Evolutionary conservation across 1,140 invertebrate species (phyloP).

Genomic region (Scaptomyza pallida): DNA sequence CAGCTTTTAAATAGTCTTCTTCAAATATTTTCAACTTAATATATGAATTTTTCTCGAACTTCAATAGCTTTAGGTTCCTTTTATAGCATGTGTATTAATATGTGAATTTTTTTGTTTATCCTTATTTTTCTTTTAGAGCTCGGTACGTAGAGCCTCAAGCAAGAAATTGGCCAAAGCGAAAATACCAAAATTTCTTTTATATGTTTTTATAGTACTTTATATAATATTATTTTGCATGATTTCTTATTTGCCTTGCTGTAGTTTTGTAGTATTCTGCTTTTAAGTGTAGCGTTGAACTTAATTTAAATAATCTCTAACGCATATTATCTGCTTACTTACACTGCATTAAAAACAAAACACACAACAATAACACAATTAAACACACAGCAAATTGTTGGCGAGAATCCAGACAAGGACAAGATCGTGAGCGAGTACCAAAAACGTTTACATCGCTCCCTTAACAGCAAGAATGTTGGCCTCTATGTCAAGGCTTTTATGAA

Average conservation of each 20-base stretch:
- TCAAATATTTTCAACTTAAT: constrained; percentile 22
- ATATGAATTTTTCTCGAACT: constrained; percentile 13
- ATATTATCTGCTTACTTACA: constrained; percentile 49
- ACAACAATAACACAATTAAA: constrained; percentile 6
- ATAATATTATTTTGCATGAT: constrained; percentile 19
- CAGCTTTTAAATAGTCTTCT: constrained; percentile 26
- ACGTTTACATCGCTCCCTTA: constrained; percentile 91
- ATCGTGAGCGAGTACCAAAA: constrained; percentile 92
- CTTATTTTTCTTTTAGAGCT: constrained; percentile 58
- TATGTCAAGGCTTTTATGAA: constrained; percentile 93
- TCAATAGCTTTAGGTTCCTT: constrained; percentile 32
- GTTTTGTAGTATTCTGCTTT: constrained; percentile 21
- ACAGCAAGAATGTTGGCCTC: constrained; percentile 92
- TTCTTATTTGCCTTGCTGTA: constrained; percentile 42
- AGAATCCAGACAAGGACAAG: constrained; percentile 88
- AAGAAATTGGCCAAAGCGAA: constrained; percentile 52
- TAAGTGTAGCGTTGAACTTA: not conserved
- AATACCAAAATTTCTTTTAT: constrained; percentile 28
- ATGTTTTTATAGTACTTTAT: not conserved
- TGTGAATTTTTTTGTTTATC: constrained; percentile 38
- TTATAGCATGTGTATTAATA: constrained; percentile 54
- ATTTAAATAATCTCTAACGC: constrained; percentile 26
- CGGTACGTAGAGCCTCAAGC: constrained; percentile 57
- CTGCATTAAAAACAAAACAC: constrained; percentile 27
- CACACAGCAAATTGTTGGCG: constrained; percentile 82